Base-by-base conservation (phyloP, 2,888 invertebrate genomes). In the Lucinisca nassula region DNA sequence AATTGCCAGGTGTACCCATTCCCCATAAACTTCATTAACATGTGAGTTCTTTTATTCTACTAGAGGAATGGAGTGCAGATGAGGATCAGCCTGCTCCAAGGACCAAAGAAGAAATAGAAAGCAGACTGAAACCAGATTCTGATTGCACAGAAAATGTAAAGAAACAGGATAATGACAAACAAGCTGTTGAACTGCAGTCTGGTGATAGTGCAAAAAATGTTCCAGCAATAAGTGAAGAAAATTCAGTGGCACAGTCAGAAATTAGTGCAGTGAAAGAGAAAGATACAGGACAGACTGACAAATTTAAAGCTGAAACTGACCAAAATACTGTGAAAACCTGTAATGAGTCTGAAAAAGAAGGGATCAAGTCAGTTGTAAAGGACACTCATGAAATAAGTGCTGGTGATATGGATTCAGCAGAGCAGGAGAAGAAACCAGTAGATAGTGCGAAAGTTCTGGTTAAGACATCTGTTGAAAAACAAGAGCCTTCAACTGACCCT, bases 11-110 rank as follows among this genome's bases (percentile, higher is more conserved):
- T n/a, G n/a, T n/a, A n/a, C n/a, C n/a, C n/a, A n/a, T n/a, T n/a
- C n/a, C n/a, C n/a, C n/a, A n/a, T n/a, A n/a, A n/a, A n/a, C n/a
- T n/a, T n/a, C n/a, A n/a, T n/a, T n/a, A n/a, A n/a, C n/a, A n/a
- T n/a, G n/a, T n/a, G n/a, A n/a, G n/a, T n/a, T n/a, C n/a, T n/a
- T n/a, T n/a, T n/a, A n/a, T n/a, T n/a, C n/a, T n/a, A n/a, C n/a
- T n/a, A 40, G 93, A 94, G 76, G 92, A 93, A 72, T 93, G 92
- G 91, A 93, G 93, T 90, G 90, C 92, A 35, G 93, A 93, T 88
- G 94, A 93, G 51, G 90, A 87, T 70, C 67, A 79, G 10, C 72
- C 55, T 21, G 38, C 45, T 51, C 51, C 75, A 72, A 55, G 32
- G 30, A 78, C 27, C 37, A 45, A 72, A 61, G 37, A 79, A 70